Evolutionary conservation across 2,888 invertebrate species (phyloP), one percentile per base, ranked within the genome.

Genomic region (Aspidiotus rigidus): DNA sequence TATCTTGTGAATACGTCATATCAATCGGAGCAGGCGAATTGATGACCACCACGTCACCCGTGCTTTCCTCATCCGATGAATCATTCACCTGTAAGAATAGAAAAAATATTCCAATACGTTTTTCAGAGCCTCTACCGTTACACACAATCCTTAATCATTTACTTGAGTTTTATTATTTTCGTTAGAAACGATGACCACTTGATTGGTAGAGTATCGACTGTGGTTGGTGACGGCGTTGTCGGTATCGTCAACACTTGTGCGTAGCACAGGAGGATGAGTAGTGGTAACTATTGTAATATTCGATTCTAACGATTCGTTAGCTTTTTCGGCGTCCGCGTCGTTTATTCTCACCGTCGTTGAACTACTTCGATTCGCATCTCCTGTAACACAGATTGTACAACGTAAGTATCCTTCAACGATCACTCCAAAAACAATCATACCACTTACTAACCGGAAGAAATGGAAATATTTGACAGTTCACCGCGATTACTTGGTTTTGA

Each of bases 121-220:
- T 63, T 17, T 16, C 3, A 16, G 28, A 49, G 39, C 44, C n/a
- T 42, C 13, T 11, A 7, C 11, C 7, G n/a, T 57, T 7, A 54
- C 28, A 61, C 13, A 16, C 53, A 16, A 41, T 42, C 16, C 11
- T 8, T 42, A 54, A 39, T 10, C 49, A 7, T 80, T 81, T 7
- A 85, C 79, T 74, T 84, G 85, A 7, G 86, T 86, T 77, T 87
- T 87, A 75, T 87, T 88, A 49, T 84, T 83, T 76, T 86, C 86
- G 76, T 90, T 91, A 0, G 90, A 86, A 3, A 90, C 88, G 7
- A 87, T 85, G n/a, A 89, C 86, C 63, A 91, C 91, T 76, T 90
- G 89, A 62, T 70, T 72, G 10, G 70, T 71, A 44, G 71, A 60
- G 56, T 15, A 80, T 79, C 55, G 81, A 80, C 62, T 80, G 10